These are phyloP conservation scores for Anabas testudineus DNA, from an alignment of 2,797 vertebrate species.

Conservation along the genomic window DNA sequence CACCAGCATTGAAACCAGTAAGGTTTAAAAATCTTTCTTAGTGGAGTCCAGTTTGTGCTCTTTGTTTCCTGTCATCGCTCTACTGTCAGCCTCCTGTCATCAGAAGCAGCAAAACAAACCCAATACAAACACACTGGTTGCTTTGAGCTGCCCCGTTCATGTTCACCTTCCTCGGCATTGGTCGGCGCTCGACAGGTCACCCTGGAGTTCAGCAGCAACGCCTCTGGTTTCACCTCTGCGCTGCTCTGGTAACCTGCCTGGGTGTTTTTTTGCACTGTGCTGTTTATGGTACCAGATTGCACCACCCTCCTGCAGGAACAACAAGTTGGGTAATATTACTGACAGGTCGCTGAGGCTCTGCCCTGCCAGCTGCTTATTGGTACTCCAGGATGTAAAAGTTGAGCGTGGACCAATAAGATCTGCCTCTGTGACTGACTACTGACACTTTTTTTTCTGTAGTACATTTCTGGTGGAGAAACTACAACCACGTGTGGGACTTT, in stretches of 20 bases:
- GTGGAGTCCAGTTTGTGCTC: no score
- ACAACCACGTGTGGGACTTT: constrained; percentile 43
- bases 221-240: constrained; percentile 8
- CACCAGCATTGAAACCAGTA: no score
- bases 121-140: background rate
- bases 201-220: no score
- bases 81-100: background rate
- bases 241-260: constrained; percentile 2
- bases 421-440: background rate
- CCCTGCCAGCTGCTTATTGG: constrained; percentile 34
- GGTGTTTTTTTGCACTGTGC: background rate
- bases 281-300: constrained; percentile 23
- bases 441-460: background rate
- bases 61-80: background rate
- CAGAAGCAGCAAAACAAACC: background rate
- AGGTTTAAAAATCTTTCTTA: no score
- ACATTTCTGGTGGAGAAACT: constrained; percentile 29
- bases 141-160: background rate
- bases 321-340: constrained; percentile 44
- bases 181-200: background rate
- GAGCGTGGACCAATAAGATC: constrained; percentile 20
- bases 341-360: constrained; percentile 14
- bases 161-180: background rate
- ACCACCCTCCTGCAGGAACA: constrained; percentile 35
- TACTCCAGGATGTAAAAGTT: constrained; percentile 6